phyloP scores from a whole-genome alignment of 2,888 invertebrate species.

The Ommatoiulus sabulosus region DNA sequence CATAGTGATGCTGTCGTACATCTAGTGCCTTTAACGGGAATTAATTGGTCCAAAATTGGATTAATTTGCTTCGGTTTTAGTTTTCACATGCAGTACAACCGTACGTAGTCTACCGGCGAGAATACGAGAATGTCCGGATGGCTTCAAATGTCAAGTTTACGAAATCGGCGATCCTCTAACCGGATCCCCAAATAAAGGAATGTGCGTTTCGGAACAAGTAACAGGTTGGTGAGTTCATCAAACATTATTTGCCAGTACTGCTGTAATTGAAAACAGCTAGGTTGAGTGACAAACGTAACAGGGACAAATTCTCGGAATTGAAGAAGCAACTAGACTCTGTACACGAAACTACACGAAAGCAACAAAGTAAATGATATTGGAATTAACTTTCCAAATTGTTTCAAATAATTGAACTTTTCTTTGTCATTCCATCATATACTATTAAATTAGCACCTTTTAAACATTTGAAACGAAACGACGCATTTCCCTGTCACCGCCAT shows the following conservation, averaged over 20 bases:
- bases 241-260: not conserved
- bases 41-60: not conserved
- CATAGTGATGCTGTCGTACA: not conserved
- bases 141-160: slow-evolving; percentile 54
- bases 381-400: too few species aligned
- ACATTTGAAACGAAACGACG: too few species aligned
- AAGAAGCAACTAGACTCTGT: too few species aligned
- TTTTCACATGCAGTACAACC: slow-evolving; percentile 54
- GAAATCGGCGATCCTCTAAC: slow-evolving; percentile 53
- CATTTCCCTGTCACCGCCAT: too few species aligned
- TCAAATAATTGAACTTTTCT: too few species aligned
- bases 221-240: slow-evolving; percentile 35
- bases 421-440: too few species aligned
- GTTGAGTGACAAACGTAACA: not conserved
- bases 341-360: too few species aligned
- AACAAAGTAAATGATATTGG: too few species aligned
- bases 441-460: too few species aligned
- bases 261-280: too few species aligned
- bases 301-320: not conserved
- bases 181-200: slow-evolving; percentile 51
- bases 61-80: not conserved
- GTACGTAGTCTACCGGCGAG: slow-evolving; percentile 31
- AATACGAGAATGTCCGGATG: slow-evolving; percentile 54
- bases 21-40: not conserved
- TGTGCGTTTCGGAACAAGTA: slow-evolving; percentile 45